Conservation (phyloP, 2,797 vertebrate genomes). For the Rhodeus uyekii region DNA sequence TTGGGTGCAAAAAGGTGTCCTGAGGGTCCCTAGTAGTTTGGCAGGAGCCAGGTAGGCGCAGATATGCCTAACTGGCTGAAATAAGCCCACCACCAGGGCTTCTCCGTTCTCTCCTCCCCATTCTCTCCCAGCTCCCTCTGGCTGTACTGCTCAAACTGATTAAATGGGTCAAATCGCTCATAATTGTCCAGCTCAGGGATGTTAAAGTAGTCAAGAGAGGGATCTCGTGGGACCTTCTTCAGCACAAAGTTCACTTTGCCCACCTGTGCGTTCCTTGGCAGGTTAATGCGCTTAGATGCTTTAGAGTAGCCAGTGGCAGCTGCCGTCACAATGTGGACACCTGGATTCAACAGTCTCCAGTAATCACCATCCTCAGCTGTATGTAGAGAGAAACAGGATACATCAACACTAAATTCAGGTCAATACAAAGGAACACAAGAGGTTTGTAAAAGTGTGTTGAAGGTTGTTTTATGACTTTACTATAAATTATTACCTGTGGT, state of each 20-base stretch:
- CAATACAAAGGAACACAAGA: not conserved
- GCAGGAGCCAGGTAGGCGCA: conserved; percentile 90
- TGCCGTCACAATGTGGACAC: conserved; percentile 84
- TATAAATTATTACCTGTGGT: conserved; percentile 83
- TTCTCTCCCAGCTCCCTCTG: conserved; percentile 55
- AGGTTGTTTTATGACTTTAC: not conserved
- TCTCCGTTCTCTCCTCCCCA: conserved; percentile 76
- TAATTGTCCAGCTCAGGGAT: conserved; percentile 72
- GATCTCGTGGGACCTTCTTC: conserved; percentile 74
- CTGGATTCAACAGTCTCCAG: conserved; percentile 89
- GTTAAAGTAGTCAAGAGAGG: conserved; percentile 73
- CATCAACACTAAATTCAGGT: not conserved
- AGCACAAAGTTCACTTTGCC: conserved; percentile 91
- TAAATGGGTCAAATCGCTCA: conserved; percentile 78
- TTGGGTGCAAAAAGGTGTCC: not conserved
- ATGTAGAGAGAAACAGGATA: conserved; percentile 1
- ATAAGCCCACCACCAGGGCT: conserved; percentile 98
- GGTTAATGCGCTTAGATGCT: conserved; percentile 85
- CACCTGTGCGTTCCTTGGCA: conserved; percentile 83
- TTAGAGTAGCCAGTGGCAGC: conserved; percentile 86
- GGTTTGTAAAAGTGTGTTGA: not conserved
- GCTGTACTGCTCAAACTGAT: conserved; percentile 77
- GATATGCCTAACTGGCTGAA: conserved; percentile 85
- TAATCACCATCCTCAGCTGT: conserved; percentile 92
- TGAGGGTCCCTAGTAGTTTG: conserved; percentile 70